Evolutionary conservation across 2,888 invertebrate genomes (phyloP).

Genomic region (Nasonia oneida): DNA sequence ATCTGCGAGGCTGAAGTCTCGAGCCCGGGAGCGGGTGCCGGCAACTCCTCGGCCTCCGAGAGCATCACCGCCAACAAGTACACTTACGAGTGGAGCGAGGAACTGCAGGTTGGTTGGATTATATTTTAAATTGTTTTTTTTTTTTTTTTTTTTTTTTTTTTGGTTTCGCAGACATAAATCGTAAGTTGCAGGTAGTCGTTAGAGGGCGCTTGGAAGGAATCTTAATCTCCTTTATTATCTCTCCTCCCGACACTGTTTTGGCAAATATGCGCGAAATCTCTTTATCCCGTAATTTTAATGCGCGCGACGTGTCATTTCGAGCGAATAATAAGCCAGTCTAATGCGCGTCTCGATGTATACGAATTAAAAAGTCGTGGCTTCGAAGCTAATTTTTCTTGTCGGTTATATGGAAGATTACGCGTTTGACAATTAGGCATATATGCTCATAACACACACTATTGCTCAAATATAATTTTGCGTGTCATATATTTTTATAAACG

Average conservation of each 20-base stretch:
- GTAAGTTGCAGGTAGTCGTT: background rate
- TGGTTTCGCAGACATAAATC: background rate
- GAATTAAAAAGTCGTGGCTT: no score
- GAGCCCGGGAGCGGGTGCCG: background rate
- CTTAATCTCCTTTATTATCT: slow-evolving; percentile 1
- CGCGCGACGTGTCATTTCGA: no score
- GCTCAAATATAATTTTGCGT: background rate
- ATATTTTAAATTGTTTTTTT: no score
- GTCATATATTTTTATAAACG: background rate
- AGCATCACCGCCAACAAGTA: background rate
- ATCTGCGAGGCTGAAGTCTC: background rate
- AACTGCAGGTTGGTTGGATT: slow-evolving; percentile 41
- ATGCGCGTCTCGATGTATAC: background rate
- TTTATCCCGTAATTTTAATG: background rate
- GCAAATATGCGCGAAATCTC: background rate
- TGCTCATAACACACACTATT: background rate
- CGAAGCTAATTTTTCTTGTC: background rate
- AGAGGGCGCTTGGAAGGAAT: background rate
- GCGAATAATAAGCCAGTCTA: background rate
- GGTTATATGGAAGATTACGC: background rate
- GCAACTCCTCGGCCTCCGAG: background rate
- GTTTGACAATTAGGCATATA: background rate
- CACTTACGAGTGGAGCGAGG: slow-evolving; percentile 53
- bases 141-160: no score
- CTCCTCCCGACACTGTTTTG: background rate